Base-by-base conservation (phyloP, 2,888 invertebrate genomes). In the Sesia apiformis region DNA sequence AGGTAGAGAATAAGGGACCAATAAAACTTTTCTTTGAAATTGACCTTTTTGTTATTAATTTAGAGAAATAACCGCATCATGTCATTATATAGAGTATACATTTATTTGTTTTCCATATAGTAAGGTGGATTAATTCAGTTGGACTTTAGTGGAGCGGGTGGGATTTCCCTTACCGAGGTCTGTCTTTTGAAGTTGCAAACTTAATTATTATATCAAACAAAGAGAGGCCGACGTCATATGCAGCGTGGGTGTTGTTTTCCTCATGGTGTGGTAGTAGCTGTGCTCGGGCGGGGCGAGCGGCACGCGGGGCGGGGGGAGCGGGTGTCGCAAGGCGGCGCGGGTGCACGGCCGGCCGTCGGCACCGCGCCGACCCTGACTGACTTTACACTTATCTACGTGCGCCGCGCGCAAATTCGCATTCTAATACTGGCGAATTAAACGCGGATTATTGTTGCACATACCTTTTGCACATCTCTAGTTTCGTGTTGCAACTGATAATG, bases 281-380 rank as follows among this genome's bases (percentile, higher is more conserved):
- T 23, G 23, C 23, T 23, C 23, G 23, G 23, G 23, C 23, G 58
- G 57, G 56, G 50, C 55, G 60, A 55, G 23, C 23, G 23, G 61
- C 62, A 61, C 52, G 55, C 46, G 65, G 62, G 60, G 60, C 55
- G 49, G 51, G 60, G 56, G 55, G 55, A 49, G 67, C 59, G 67
- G 69, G 67, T 76, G 78, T 84, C 79, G 81, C 82, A 77, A 81
- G 81, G 78, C 65, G 65, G 65, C 69, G 69, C 84, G 86, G 84
- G 88, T 86, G 86, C 88, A 88, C 71, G 89, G 89, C 85, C 88
- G 88, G 86, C 78, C 88, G 78, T 86, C 88, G 87, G 88, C 88
- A 84, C 87, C 84, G 82, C 78, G 70, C 67, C 88, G 88, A 88
- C 89, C 88, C 88, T 89, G 89, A 89, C 89, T 88, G 84, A 89